Conservation (phyloP, 1,140 invertebrate species). For the Cyclargus thomasi region DNA sequence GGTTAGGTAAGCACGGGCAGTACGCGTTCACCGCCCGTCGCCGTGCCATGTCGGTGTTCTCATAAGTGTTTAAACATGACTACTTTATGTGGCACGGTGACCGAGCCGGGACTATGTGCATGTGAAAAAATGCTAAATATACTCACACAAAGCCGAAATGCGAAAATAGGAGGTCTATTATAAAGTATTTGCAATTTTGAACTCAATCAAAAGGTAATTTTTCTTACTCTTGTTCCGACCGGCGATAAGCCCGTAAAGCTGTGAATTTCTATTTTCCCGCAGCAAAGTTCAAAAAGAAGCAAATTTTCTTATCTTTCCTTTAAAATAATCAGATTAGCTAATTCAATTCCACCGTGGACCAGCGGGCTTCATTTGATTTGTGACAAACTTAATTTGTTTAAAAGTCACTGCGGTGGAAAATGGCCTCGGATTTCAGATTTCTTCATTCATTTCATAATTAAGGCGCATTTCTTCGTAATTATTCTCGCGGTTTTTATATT, state of each 20-base stretch:
- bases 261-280: slow-evolving; percentile 8
- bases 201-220: not conserved
- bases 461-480: slow-evolving; percentile 21
- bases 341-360: slow-evolving; percentile 43
- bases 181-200: not conserved
- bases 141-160: too few species aligned
- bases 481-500: slow-evolving; percentile 15
- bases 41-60: too few species aligned
- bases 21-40: too few species aligned
- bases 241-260: not conserved
- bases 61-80: too few species aligned
- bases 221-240: not conserved
- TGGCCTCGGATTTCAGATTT: slow-evolving; percentile 31
- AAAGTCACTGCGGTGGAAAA: slow-evolving; percentile 36
- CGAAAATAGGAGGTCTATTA: not conserved
- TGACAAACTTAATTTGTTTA: slow-evolving; percentile 44
- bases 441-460: slow-evolving; percentile 22
- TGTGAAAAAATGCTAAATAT: too few species aligned
- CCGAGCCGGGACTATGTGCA: too few species aligned
- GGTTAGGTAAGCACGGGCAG: too few species aligned
- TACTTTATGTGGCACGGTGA: too few species aligned
- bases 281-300: not conserved
- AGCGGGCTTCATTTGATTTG: slow-evolving; percentile 46
- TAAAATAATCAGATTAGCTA: slow-evolving; percentile 57
- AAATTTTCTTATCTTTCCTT: slow-evolving; percentile 14